A percentile compares a stretch with the other conserved stretches of the same genome.
Evolutionary conservation across 2,113 vertebrate genomes (phyloP).

Genomic region (Calypte anna): DNA sequence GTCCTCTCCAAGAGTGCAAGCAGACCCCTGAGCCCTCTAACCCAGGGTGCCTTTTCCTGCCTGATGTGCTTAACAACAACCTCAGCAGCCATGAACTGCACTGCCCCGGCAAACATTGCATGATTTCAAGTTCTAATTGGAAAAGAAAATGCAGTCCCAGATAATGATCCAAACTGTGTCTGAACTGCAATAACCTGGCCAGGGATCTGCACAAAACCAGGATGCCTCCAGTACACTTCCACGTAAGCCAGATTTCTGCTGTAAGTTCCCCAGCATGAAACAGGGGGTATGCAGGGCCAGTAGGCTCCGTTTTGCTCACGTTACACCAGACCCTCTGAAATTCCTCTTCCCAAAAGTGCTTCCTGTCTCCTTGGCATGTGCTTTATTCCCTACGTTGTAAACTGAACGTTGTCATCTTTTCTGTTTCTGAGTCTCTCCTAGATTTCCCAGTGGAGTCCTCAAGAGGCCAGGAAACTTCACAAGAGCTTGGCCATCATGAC

Average conservation of each 20-base stretch:
- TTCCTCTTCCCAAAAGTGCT: background rate
- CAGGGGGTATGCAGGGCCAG: background rate
- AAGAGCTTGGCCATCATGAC: background rate
- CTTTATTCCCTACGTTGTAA: background rate
- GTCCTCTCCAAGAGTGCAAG: background rate
- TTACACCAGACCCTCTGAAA: background rate
- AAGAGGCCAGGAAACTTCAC: slow-evolving; percentile 33
- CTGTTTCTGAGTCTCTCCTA: background rate
- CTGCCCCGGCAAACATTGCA: background rate
- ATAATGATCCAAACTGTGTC: background rate
- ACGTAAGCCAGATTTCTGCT: background rate
- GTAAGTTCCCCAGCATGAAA: background rate
- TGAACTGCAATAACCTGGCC: background rate
- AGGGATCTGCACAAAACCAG: background rate
- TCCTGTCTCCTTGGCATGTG: background rate
- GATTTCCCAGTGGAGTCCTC: background rate
- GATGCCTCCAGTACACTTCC: background rate
- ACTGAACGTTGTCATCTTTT: background rate
- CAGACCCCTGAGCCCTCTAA: background rate
- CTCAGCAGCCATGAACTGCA: background rate
- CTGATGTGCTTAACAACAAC: background rate
- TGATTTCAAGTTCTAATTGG: background rate
- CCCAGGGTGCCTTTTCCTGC: background rate
- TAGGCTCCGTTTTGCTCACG: background rate
- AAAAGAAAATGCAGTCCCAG: slow-evolving; percentile 4